Conservation (phyloP, 2,888 invertebrate genomes). For the Heteromyza rotundicornis region DNA sequence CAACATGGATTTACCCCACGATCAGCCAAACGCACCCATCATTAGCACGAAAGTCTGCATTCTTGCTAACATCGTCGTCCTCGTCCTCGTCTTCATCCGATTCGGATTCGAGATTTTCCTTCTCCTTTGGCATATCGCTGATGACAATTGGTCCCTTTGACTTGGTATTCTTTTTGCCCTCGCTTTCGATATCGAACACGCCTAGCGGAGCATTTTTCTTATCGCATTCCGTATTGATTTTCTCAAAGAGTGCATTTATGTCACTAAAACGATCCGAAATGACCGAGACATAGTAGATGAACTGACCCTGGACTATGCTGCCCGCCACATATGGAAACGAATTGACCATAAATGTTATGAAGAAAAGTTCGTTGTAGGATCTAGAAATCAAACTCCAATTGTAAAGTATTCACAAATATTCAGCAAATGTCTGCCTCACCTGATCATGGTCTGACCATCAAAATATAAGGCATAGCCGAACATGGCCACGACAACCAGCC, state of each 20-base stretch:
- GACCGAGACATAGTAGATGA: constrained; percentile 54
- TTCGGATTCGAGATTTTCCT: constrained; percentile 32
- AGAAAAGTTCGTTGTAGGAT: constrained; percentile 43
- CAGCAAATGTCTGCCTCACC: constrained; percentile 39
- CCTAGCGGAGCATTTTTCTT: constrained; percentile 47
- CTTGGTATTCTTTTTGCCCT: constrained; percentile 36
- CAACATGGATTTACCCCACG: too few species aligned
- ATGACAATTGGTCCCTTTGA: background rate
- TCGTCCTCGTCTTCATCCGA: constrained; percentile 37
- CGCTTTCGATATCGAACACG: constrained; percentile 56
- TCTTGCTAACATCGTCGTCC: constrained; percentile 37
- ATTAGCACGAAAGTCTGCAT: background rate
- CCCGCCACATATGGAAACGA: constrained; percentile 55
- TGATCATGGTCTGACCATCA: constrained; percentile 39
- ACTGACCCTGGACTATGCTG: constrained; percentile 57
- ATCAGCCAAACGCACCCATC: background rate
- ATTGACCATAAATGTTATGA: constrained; percentile 48
- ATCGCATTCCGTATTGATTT: constrained; percentile 55
- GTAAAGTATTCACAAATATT: background rate
- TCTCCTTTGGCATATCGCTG: constrained; percentile 30
- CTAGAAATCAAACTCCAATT: constrained; percentile 29
- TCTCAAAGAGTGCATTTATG: constrained; percentile 54
- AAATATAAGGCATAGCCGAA: constrained; percentile 44
- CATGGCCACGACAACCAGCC: constrained; percentile 39
- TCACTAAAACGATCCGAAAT: constrained; percentile 55